phyloP scores from a whole-genome alignment of 2,113 vertebrate genomes.

The Microtus ochrogaster region DNA sequence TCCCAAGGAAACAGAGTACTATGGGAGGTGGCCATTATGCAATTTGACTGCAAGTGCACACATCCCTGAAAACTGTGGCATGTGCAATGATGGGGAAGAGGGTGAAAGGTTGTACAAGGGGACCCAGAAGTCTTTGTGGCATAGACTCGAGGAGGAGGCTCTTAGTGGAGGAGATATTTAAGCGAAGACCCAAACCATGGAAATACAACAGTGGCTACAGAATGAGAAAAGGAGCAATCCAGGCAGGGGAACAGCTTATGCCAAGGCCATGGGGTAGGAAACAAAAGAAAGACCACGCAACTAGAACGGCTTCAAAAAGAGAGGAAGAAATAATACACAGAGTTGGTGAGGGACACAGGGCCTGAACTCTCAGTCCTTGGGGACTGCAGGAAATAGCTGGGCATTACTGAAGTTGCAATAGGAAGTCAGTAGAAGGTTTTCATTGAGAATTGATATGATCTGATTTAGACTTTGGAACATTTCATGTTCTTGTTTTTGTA shows the following conservation, averaged over 20 bases:
- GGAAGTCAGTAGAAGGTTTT: not conserved
- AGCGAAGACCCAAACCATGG: not conserved
- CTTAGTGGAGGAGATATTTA: not conserved
- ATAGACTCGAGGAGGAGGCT: not conserved
- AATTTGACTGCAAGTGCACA: accelerated
- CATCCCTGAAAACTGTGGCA: not conserved
- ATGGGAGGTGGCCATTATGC: not conserved
- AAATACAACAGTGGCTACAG: not conserved
- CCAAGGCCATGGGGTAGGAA: not conserved
- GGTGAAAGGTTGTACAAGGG: accelerated
- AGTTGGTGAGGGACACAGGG: not conserved
- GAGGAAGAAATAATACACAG: not conserved
- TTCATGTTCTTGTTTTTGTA: not conserved
- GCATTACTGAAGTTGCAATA: not conserved
- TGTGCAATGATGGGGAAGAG: not conserved
- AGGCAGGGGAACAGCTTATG: not conserved
- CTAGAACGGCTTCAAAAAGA: not conserved
- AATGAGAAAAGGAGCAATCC: not conserved
- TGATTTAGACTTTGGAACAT: not conserved
- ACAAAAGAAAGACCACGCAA: not conserved
- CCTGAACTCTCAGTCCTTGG: not conserved
- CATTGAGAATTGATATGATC: not conserved
- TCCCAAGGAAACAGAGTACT: not conserved
- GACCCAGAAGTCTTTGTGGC: not conserved
- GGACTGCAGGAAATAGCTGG: not conserved